Base-by-base conservation (phyloP, 2,113 vertebrate species). In the Gopherus flavomarginatus region DNA sequence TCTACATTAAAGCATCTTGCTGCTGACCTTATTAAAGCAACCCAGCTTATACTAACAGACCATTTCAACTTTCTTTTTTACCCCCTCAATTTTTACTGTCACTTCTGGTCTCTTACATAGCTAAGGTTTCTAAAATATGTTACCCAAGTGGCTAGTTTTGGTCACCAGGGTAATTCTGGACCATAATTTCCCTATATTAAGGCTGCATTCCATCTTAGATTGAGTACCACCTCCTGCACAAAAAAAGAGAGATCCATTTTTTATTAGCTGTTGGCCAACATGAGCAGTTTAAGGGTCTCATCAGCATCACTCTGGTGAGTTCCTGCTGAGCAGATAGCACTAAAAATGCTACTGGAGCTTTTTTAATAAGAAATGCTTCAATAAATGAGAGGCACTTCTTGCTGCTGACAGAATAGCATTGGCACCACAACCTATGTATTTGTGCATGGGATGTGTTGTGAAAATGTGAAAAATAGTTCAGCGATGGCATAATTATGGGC, bases 401-500 rank as follows among this genome's bases (percentile, higher is more conserved):
- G 95, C 94, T 98, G 97, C 98, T 98, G 98, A 98, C 96, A 98
- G 95, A 97, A 95, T 87, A 88, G 87, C 62, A 77, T 85, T 98
- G 98, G 98, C 97, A 97, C 97, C 85, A 96, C 95, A 79, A 94
- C 95, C 98, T 97, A 94, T 95, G 87, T 92, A 92, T 97, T 96
- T 96, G 89, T 97, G 16, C 94, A 96, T 97, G 96, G 97, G 92
- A 96, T 97, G 96, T 97, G 97, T 98, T 97, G 97, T 86, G 96
- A 88, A 97, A 98, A 97, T 97, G 97, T 94, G 95, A 95, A 98
- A 97, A 97, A 96, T 94, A 97, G 96, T 98, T 98, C 96, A 94
- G 97, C 97, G 96, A 96, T 97, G 97, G 97, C 97, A 98, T 98
- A 98, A 98, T 98, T 98, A 98, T 94, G 97, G 97, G 98, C 97